Evolutionary conservation across 2,113 vertebrate genomes (phyloP), one percentile per base, ranked within the genome.

Genomic region (Cacatua alba): DNA sequence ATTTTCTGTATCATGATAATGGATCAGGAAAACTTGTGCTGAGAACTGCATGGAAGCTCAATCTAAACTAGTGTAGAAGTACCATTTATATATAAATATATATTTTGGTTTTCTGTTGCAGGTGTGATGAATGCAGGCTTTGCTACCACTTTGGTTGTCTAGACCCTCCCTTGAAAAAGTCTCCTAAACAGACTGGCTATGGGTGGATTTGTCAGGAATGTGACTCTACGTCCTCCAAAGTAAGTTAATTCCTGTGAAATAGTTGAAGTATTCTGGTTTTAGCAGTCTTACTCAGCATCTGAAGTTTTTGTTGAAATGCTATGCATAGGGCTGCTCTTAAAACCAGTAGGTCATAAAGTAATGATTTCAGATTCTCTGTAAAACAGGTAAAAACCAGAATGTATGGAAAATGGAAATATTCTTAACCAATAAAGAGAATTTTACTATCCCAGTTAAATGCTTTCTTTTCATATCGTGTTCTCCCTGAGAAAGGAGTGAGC

Each of bases 161-260:
- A 97, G 99, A 99, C 96, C 99, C 99, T 97, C 99, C 99, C n/a
- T 97, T 99, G 97, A 99, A 99, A 98, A 99, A 99, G 95, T 99
- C 99, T 78, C 99, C 99, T 78, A 99, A 99, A 94, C 99, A 99
- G 97, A 99, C 99, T 18, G 99, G 99, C 74, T 99, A 99, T 85
- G 99, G 99, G 77, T 99, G 99, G 99, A 99, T 99, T 97, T 99
- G 99, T 98, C 99, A 99, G 95, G 99, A 99, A 87, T 99, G 99
- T 97, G 99, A 99, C 97, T 99, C 98, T 64, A 99, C 99, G 11
- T 99, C 99, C 88, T 99, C 99, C 84, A 99, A 99, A 99, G 99
- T 99, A 98, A 99, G 98, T 90, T 84, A 74, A 70, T 74, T 65
- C 37, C 59, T 74, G 37, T 72, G 79, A 96, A 96, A 84, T 68